Evolutionary conservation across 2,113 vertebrate genomes (phyloP).

Genomic region (Mesembrinibis cayennensis): DNA sequence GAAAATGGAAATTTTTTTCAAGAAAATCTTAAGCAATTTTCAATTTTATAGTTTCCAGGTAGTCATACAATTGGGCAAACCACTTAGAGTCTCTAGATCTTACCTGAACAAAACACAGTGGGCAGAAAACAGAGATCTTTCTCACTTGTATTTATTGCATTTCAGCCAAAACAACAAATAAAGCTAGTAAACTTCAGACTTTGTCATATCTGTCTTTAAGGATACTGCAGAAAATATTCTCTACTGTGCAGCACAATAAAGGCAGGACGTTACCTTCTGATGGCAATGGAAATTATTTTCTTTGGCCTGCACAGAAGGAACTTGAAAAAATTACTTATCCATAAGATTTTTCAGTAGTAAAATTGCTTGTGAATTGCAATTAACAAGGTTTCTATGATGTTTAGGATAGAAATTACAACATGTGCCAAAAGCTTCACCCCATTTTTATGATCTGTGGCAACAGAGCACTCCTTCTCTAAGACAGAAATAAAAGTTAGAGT

Average conservation of each 20-base stretch:
- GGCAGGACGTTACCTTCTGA: neutral
- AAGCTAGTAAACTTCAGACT: neutral
- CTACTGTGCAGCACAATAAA: neutral
- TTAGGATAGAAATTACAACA: neutral
- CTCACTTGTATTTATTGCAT: neutral
- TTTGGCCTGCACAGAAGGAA: neutral
- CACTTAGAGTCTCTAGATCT: neutral
- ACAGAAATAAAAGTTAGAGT: neutral
- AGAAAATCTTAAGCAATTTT: neutral
- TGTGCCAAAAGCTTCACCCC: neutral
- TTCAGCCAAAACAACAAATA: neutral
- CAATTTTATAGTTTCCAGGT: neutral
- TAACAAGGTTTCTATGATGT: neutral
- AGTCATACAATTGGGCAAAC: neutral
- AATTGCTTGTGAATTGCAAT: neutral
- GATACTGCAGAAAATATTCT: neutral
- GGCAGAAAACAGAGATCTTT: neutral
- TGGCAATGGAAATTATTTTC: neutral
- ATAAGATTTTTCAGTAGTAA: neutral
- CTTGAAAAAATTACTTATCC: neutral
- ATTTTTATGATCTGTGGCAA: neutral
- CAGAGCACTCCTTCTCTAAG: neutral
- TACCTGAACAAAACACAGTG: neutral
- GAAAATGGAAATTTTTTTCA: neutral
- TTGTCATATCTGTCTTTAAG: neutral